Evolutionary conservation across 2,888 invertebrate genomes (phyloP).

Genomic region (Heliconius erato): DNA sequence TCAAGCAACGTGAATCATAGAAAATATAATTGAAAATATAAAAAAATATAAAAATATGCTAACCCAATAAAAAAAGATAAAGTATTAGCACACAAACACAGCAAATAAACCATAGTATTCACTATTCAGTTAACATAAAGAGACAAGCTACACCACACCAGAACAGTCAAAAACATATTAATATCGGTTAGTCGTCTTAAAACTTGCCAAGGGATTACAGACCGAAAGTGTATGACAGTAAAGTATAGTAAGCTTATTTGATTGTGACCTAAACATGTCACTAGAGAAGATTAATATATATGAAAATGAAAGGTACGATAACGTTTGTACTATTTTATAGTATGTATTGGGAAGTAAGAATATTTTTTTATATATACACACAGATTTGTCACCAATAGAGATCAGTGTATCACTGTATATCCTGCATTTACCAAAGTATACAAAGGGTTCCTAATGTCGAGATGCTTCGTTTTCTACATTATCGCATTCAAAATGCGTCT

Average conservation of each 20-base stretch:
- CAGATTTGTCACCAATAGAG: neutral
- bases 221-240: neutral
- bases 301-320: neutral
- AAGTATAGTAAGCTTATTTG: neutral
- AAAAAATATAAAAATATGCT: too few species aligned
- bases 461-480: too few species aligned
- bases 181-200: slow-evolving; percentile 1
- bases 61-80: neutral
- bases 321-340: neutral
- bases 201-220: neutral
- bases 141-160: neutral
- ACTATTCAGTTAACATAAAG: neutral
- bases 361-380: neutral
- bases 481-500: too few species aligned
- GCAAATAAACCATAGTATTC: neutral
- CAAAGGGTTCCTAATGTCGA: too few species aligned
- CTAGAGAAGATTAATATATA: neutral
- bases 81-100: neutral
- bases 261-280: slow-evolving; percentile 10
- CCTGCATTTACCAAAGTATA: too few species aligned
- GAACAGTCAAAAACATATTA: slow-evolving; percentile 17
- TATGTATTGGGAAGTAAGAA: neutral
- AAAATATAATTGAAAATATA: too few species aligned
- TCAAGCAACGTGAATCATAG: neutral
- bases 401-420: too few species aligned